These are phyloP conservation scores for Actinernus sp. DNA, from an alignment of 92 coral and sea anemone genomes.

Conservation along the genomic window DNA sequence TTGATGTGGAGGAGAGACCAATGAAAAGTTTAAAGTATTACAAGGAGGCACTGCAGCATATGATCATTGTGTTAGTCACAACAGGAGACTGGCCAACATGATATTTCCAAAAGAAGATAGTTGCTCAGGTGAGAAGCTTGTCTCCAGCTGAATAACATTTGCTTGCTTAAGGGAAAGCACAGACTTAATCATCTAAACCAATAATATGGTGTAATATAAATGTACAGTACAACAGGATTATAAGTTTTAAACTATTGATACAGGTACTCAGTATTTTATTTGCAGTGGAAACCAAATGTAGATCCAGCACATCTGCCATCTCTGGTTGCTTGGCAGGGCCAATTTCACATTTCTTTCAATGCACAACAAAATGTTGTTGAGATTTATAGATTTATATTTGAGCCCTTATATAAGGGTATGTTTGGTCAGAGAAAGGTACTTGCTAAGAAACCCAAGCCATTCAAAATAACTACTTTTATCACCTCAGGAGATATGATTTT, in stretches of 20 bases:
- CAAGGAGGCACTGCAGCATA: constrained; percentile 9
- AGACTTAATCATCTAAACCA: no score
- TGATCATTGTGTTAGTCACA: background rate
- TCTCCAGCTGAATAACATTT: no score
- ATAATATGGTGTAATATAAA: no score
- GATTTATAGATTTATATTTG: constrained; percentile 49
- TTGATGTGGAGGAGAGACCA: constrained; percentile 48
- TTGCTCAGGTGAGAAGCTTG: constrained; percentile 33
- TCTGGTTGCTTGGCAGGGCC: constrained; percentile 56
- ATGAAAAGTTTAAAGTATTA: constrained; percentile 13
- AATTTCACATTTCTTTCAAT: constrained; percentile 57
- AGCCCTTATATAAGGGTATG: constrained; percentile 34
- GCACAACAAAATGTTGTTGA: constrained; percentile 54
- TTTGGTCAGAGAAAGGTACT: constrained; percentile 49
- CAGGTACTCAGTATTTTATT: background rate
- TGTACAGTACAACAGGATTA: no score
- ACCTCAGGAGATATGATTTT: constrained; percentile 3
- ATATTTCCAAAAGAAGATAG: constrained; percentile 53
- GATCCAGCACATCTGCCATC: constrained; percentile 35
- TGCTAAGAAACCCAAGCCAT: constrained; percentile 51
- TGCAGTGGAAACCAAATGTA: constrained; percentile 50
- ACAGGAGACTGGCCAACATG: constrained; percentile 70
- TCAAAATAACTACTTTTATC: constrained; percentile 31
- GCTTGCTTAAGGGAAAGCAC: no score
- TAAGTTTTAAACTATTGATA: no score